phyloP scores from a whole-genome alignment of 1,140 invertebrate genomes.

The Diprion similis region DNA sequence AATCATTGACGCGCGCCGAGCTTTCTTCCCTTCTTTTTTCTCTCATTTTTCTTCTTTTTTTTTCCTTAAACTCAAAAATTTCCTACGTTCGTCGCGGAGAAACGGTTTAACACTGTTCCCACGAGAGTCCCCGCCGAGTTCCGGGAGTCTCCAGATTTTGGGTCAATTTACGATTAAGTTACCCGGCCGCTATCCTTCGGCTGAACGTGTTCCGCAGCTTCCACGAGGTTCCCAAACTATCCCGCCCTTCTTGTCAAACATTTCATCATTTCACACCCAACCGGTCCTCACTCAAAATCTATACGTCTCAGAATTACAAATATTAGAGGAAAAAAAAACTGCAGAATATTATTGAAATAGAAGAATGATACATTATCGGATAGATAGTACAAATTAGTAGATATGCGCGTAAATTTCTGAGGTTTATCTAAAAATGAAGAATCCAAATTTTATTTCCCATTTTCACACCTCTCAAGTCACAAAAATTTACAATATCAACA shows the following conservation, averaged over 20 bases:
- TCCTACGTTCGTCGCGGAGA: background rate
- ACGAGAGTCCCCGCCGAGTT: conserved; percentile 36
- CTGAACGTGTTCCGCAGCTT: conserved; percentile 21
- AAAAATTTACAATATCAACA: no score
- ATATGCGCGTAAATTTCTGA: no score
- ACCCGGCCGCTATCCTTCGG: background rate
- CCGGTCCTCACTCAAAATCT: conserved; percentile 1
- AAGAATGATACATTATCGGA: no score
- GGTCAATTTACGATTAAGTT: conserved; percentile 28
- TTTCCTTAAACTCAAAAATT: background rate
- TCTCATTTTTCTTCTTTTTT: conserved; percentile 28
- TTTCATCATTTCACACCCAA: conserved; percentile 42
- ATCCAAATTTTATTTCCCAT: no score
- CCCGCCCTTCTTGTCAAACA: conserved; percentile 41
- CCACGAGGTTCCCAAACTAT: conserved; percentile 29
- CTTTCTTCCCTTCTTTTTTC: conserved; percentile 20
- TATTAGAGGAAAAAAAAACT: background rate
- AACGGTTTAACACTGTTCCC: conserved; percentile 23
- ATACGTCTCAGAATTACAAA: background rate
- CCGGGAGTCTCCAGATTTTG: conserved; percentile 30
- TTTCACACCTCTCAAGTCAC: no score
- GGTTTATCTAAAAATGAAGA: no score
- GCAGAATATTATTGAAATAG: no score
- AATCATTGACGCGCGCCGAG: background rate
- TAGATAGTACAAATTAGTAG: no score